Evolutionary conservation across 2,888 invertebrate genomes (phyloP), one percentile per base, ranked within the genome.

Genomic region (Megastigmus dorsalis): DNA sequence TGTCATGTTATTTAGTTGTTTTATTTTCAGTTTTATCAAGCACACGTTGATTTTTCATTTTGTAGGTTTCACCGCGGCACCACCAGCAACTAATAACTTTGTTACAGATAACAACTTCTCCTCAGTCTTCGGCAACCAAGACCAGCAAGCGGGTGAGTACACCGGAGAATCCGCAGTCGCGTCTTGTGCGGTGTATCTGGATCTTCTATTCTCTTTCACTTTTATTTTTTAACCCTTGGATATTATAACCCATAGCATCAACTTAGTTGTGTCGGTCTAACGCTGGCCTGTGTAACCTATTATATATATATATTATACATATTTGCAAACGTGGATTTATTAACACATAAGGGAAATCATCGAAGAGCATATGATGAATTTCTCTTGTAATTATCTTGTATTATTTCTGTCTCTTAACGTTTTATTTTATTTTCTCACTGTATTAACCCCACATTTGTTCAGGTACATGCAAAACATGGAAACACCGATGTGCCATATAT

Each of bases 91-190:
- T 88, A 91, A 89, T 88, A 90, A 92, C 83, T 95, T 95, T 90
- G 95, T 95, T 87, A 93, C 95, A 86, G 96, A 96, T 88, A 95
- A 94, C 89, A 94, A 93, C 90, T 96, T 96, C 90, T 93, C 94
- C 85, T 94, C 95, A 84, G 95, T 95, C 83, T 96, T 96, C 90
- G 95, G 95, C 89, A 93, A 91, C 89, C 87, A 87, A 80, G 87
- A 88, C 52, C 83, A 84, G 68, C 86, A 87, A 76, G 76, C 85
- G 71, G 82, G 88, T 88, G 81, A 88, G 87, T 86, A 71, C 52
- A 4, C 65, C 20, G 18, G n/a, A 74, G 18, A 33, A 9, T 57
- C 38, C 18, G 60, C 50, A 69, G 38, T 60, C 4, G 20, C 45
- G n/a, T 60, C 52, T 59, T 52, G n/a, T n/a, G 74, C 74, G 70